Evolutionary conservation across 2,113 vertebrate genomes (phyloP).

Genomic region (Perca schrenkii): DNA sequence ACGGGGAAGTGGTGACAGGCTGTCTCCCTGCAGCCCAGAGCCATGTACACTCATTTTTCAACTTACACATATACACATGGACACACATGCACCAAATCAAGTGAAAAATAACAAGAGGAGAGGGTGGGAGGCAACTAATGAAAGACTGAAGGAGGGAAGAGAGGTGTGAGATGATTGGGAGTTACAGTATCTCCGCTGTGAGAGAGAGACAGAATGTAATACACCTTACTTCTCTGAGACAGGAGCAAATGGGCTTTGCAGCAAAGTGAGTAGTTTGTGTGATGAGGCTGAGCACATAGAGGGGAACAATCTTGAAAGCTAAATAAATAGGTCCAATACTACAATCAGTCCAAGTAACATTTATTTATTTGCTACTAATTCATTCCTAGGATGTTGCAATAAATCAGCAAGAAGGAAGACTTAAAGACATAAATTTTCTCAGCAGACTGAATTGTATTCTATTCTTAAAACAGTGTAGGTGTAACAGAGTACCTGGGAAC

Average conservation of each 20-base stretch:
- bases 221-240: not conserved
- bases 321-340: not conserved
- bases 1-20: constrained; percentile 18
- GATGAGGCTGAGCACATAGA: constrained; percentile 3
- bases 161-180: constrained; percentile 28
- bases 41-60: constrained; percentile 19
- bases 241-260: constrained; percentile 7
- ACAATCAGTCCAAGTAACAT: not conserved
- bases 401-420: not conserved
- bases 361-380: not conserved
- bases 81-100: constrained; percentile 3
- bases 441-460: not conserved
- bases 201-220: constrained; percentile 6
- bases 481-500: not conserved
- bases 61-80: constrained; percentile 14
- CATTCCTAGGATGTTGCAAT: not conserved
- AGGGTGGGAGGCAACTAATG: constrained; percentile 19
- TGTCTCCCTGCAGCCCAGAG: constrained; percentile 2
- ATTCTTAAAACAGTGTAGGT: constrained; percentile 8
- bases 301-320: not conserved
- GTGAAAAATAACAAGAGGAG: constrained; percentile 20
- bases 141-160: constrained; percentile 15
- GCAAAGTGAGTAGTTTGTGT: not conserved
- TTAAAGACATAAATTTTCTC: not conserved
- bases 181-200: constrained; percentile 26